Evolutionary conservation across 2,888 invertebrate species (phyloP).

Genomic region (Diploptera punctata): DNA sequence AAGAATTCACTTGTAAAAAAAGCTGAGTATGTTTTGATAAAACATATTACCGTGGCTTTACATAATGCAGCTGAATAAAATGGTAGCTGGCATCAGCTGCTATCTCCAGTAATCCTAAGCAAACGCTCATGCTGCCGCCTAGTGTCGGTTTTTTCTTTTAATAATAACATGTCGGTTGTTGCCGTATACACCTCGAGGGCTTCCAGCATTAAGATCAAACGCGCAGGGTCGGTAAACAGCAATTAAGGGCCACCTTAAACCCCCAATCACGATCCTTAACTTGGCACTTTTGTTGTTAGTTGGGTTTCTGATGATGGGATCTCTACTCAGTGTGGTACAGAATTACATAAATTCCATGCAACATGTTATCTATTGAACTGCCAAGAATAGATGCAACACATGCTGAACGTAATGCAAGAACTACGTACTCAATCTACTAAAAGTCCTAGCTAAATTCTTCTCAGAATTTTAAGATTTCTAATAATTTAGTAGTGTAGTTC

Average conservation of each 20-base stretch:
- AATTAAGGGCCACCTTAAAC: slow-evolving; percentile 40
- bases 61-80: not conserved
- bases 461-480: too few relatives aligned
- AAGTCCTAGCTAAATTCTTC: too few relatives aligned
- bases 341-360: too few relatives aligned
- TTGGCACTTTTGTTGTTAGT: slow-evolving; percentile 20
- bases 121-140: slow-evolving; percentile 1
- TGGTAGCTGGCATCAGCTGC: slow-evolving; percentile 2
- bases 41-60: too few relatives aligned
- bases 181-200: slow-evolving; percentile 4
- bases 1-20: too few relatives aligned
- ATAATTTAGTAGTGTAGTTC: too few relatives aligned
- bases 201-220: slow-evolving; percentile 27
- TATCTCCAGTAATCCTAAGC: not conserved
- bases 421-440: too few relatives aligned
- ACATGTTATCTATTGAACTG: too few relatives aligned
- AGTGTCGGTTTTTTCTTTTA: slow-evolving; percentile 27
- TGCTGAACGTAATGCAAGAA: too few relatives aligned
- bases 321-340: too few relatives aligned
- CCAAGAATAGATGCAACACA: too few relatives aligned
- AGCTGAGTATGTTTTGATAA: too few relatives aligned
- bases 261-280: slow-evolving; percentile 37
- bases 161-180: slow-evolving; percentile 24
- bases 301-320: slow-evolving; percentile 17
- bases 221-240: slow-evolving; percentile 37